Percentiles rank a stretch among this genome's conserved stretches.
These are phyloP conservation scores for silkworm (Bombyx mori) DNA, from an alignment of 1,140 invertebrate genomes.

Conservation along the genomic window DNA sequence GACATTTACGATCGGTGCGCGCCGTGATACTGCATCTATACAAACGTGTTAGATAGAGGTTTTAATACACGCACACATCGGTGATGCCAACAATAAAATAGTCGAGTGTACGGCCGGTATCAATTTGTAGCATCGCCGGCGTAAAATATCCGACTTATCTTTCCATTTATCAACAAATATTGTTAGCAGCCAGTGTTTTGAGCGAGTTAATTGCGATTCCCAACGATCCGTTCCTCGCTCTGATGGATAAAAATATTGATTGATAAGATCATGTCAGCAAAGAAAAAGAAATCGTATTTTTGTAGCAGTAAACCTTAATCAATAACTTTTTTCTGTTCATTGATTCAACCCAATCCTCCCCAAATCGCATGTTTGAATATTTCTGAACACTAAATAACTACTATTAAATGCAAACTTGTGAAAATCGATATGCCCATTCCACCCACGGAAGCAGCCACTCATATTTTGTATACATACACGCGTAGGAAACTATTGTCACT, in stretches of 20 bases:
- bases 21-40: constrained; percentile 58
- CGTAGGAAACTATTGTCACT: no score
- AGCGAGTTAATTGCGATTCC: constrained; percentile 11
- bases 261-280: background rate
- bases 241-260: constrained; percentile 2
- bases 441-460: no score
- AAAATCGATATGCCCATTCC: no score
- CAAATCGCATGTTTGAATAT: no score
- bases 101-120: constrained; percentile 30
- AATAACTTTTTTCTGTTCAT: no score
- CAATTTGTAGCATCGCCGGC: constrained; percentile 48
- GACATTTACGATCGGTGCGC: constrained; percentile 64
- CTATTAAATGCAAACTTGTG: no score
- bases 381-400: no score
- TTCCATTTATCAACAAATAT: constrained; percentile 49
- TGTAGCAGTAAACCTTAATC: no score
- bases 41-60: constrained; percentile 52
- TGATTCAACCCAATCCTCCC: no score
- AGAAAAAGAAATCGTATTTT: no score
- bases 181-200: constrained; percentile 21
- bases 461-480: no score
- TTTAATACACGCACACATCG: constrained; percentile 46
- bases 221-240: background rate
- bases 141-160: constrained; percentile 44
- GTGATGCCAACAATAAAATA: constrained; percentile 35